Evolutionary conservation across 1,140 invertebrate genomes (phyloP), one percentile per base, ranked within the genome.

Genomic region (Diuraphis noxia): DNA sequence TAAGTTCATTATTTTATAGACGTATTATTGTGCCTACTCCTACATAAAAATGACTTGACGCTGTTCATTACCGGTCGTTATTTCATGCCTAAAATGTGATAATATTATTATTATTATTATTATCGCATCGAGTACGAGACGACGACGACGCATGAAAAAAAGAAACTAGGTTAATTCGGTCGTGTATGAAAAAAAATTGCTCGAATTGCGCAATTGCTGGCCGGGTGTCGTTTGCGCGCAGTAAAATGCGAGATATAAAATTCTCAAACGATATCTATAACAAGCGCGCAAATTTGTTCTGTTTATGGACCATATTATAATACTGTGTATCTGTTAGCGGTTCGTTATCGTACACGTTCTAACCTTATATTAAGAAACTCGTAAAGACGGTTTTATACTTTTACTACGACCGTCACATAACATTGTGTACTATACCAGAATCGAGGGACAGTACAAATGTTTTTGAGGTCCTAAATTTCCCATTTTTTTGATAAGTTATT

Each of bases 141-240:
- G 86, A 25, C 49, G 86, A 25, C 34, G 43, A 17, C 21, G 49
- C 17, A 36, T 34, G 49, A 38, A 13, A 34, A 88, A 86, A 88
- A 36, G 25, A 86, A 88, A 88, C 87, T 88, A 88, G 87, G 87
- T 88, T 88, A 88, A 63, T 88, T 72, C 52, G 52, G 41, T 84
- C 41, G 82, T 36, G 72, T 77, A 40, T 3, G 41, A 82, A 82
- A 82, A 38, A 82, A 25, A 40, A 82, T 41, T 82, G 21, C 79
- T 82, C 10, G 34, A 84, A 84, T 43, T 43, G 25, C 41, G 38
- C 40, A 81, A 84, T 5, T 13, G 30, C 30, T 25, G 36, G 36
- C 21, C 38, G 79, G 36, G 79, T 82, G 79, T 82, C 38, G 79
- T 79, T 40, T 40, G 79, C 38, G 13, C 9, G 38, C 38, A 8